Evolutionary conservation across 2,113 vertebrate species (phyloP).

Genomic region (Manacus vitellinus): DNA sequence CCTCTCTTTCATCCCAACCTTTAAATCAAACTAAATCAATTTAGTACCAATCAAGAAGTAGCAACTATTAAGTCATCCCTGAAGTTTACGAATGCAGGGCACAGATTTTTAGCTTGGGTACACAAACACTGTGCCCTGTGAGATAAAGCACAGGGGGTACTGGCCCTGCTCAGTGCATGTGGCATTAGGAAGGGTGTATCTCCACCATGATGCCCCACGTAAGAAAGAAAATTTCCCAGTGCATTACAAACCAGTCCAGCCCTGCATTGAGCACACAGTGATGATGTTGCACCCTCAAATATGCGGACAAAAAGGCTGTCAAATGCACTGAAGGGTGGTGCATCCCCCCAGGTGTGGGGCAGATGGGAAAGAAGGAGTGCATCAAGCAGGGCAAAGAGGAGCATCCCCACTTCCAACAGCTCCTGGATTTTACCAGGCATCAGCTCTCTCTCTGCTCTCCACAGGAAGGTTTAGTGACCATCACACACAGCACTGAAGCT

Average conservation of each 20-base stretch:
- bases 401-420: background rate
- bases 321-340: fast-evolving
- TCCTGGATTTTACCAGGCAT: background rate
- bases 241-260: background rate
- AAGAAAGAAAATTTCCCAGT: background rate
- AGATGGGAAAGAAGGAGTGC: background rate
- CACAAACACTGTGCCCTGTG: fast-evolving
- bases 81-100: background rate
- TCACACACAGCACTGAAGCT: background rate
- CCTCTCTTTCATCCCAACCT: background rate
- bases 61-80: background rate
- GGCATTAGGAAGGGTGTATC: background rate
- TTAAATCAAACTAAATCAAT: background rate
- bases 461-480: background rate
- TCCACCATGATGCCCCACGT: background rate
- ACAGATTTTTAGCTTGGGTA: background rate
- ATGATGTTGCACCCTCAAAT: fast-evolving
- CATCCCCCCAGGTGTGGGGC: fast-evolving
- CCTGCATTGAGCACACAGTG: background rate
- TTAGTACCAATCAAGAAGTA: background rate
- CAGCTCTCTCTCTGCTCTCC: background rate
- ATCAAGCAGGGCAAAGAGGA: background rate
- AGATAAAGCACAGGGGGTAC: background rate
- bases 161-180: fast-evolving
- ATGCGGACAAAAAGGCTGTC: background rate